These are phyloP conservation scores for Agrochola lychnidis DNA, from an alignment of 2,888 invertebrate species.

Conservation along the genomic window DNA sequence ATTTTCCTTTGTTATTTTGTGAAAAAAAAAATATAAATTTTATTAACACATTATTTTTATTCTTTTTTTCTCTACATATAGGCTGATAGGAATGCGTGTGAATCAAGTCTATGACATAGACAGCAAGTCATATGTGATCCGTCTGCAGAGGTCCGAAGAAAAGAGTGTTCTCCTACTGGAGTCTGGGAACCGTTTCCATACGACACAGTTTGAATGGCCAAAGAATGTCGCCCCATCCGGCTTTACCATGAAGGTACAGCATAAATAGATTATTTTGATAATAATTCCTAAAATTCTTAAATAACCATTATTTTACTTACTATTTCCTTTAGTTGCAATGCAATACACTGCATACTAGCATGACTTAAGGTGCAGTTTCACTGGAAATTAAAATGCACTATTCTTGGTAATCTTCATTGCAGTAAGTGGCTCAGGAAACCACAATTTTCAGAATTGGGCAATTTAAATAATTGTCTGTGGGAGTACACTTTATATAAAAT, in stretches of 20 bases:
- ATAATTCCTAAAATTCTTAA: not conserved
- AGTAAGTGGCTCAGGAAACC: not conserved
- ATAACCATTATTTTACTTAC: not conserved
- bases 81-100: conserved; percentile 97
- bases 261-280: not conserved
- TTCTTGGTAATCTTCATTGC: not conserved
- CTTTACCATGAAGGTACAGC: conserved; percentile 98
- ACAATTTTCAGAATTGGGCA: not conserved
- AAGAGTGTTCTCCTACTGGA: conserved; percentile 97
- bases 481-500: not conserved
- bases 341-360: too few relatives aligned
- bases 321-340: not conserved
- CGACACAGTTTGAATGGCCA: conserved; percentile 99
- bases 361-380: too few relatives aligned
- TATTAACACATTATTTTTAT: too few relatives aligned
- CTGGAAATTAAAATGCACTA: not conserved
- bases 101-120: conserved; percentile 99
- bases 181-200: conserved; percentile 98
- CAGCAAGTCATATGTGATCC: conserved; percentile 98
- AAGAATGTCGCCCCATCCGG: conserved; percentile 98
- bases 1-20: not conserved
- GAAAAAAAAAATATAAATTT: not conserved
- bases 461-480: not conserved
- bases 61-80: conserved; percentile 74
- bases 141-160: conserved; percentile 95